These are phyloP conservation scores for Columba livia DNA, from an alignment of 2,113 vertebrate genomes.

Conservation along the genomic window DNA sequence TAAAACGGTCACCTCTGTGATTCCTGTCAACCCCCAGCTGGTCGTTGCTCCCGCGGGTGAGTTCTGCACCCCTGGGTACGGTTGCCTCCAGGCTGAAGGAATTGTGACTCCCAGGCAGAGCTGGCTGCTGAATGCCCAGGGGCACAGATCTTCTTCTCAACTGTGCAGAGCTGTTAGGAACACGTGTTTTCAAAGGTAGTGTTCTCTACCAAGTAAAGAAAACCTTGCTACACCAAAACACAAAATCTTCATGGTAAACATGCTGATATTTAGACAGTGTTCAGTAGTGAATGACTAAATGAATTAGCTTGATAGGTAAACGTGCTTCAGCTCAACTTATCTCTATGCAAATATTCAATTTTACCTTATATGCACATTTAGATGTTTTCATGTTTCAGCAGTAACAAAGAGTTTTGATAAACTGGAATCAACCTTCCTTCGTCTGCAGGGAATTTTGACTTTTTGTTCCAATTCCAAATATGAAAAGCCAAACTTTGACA, in stretches of 20 bases:
- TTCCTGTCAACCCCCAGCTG: not conserved
- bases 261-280: not conserved
- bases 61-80: not conserved
- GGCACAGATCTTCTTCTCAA: not conserved
- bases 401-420: not conserved
- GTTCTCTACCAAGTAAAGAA: not conserved
- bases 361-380: not conserved
- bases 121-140: not conserved
- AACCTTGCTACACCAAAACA: not conserved
- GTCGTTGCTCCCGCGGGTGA: rapidly evolving
- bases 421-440: not conserved
- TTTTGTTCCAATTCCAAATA: not conserved
- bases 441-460: not conserved
- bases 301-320: not conserved
- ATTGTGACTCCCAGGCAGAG: rapidly evolving
- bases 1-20: not conserved
- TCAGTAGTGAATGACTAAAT: not conserved
- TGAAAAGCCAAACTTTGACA: not conserved
- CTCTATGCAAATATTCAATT: not conserved
- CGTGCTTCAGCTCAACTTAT: not conserved
- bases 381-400: not conserved
- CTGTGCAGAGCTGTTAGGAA: not conserved
- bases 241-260: not conserved
- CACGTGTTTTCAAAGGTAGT: not conserved
- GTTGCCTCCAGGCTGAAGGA: not conserved